phyloP scores from a whole-genome alignment of 2,113 vertebrate genomes.

The Odocoileus hemionus region DNA sequence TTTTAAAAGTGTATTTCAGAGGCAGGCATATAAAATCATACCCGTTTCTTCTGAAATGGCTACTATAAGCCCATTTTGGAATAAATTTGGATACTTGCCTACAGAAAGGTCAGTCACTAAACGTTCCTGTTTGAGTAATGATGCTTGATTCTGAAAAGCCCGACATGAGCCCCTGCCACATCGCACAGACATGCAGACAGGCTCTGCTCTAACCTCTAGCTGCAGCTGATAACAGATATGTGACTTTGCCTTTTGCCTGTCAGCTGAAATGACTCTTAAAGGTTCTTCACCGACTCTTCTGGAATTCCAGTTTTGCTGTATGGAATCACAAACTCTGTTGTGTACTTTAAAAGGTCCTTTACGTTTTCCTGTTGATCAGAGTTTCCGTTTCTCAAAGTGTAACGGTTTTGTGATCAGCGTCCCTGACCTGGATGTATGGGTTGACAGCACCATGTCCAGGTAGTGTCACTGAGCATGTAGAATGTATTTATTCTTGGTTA shows the following conservation, averaged over 20 bases:
- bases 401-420: background rate
- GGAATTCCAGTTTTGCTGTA: background rate
- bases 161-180: background rate
- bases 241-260: background rate
- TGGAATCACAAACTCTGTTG: background rate
- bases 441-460: background rate
- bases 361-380: background rate
- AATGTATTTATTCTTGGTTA: slow-evolving; percentile 2
- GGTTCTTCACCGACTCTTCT: background rate
- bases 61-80: background rate
- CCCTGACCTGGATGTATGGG: background rate
- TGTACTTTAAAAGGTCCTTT: background rate
- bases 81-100: background rate
- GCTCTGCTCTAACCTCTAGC: background rate
- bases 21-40: background rate
- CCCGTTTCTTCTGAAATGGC: slow-evolving; percentile 17
- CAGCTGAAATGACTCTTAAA: background rate
- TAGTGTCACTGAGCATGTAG: background rate
- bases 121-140: background rate
- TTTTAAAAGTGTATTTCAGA: background rate
- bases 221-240: background rate
- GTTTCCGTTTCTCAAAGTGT: slow-evolving; percentile 9
- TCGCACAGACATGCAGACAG: background rate
- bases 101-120: background rate
- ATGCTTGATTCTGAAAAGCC: background rate